Evolutionary conservation across 2,797 vertebrate genomes (phyloP).

Genomic region (Enteromius radiatus): DNA sequence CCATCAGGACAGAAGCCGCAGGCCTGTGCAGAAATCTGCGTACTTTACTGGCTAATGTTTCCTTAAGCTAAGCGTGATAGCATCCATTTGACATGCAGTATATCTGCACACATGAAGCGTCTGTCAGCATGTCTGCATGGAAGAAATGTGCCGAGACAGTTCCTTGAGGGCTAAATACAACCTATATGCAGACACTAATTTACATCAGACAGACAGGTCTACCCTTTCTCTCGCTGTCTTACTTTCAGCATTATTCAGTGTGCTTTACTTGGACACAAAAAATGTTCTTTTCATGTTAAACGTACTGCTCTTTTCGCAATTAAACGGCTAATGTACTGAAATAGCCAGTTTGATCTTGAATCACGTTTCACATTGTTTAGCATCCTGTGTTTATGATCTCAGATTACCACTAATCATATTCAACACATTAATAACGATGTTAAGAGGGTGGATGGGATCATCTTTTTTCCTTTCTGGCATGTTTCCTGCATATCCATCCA

Average conservation of each 20-base stretch:
- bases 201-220: constrained; percentile 42
- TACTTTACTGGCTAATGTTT: constrained; percentile 46
- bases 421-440: constrained; percentile 20
- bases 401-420: constrained; percentile 23
- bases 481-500: constrained; percentile 24
- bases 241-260: constrained; percentile 38
- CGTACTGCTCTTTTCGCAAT: neutral
- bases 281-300: neutral
- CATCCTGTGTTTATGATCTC: constrained; percentile 5
- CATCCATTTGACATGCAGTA: constrained; percentile 43
- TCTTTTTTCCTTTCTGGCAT: constrained; percentile 8
- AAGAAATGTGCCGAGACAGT: constrained; percentile 55
- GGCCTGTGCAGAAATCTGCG: constrained; percentile 51
- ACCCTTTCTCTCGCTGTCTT: constrained; percentile 17
- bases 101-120: constrained; percentile 43
- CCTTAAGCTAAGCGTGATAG: constrained; percentile 42
- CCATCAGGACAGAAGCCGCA: constrained; percentile 31
- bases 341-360: constrained; percentile 11
- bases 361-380: constrained; percentile 6
- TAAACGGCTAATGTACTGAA: neutral
- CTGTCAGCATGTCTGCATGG: constrained; percentile 54
- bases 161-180: constrained; percentile 47
- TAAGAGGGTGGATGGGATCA: neutral
- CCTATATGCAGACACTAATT: constrained; percentile 34
- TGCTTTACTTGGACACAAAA: constrained; percentile 3